Base-by-base conservation (phyloP, 2,888 invertebrate genomes). In the Argyra leucocephala region DNA sequence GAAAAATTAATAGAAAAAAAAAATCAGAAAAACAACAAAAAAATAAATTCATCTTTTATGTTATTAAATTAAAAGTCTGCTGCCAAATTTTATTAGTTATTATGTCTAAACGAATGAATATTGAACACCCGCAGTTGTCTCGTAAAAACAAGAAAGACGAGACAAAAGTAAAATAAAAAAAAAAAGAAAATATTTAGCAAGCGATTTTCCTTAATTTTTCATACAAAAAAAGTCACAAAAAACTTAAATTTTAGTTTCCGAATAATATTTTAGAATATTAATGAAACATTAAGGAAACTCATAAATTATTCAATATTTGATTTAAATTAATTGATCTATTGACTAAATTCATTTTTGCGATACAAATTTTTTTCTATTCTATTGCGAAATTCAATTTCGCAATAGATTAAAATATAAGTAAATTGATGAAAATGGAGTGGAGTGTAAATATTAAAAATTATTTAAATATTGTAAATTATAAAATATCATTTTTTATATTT, bases 31-130 rank as follows among this genome's bases (percentile, higher is more conserved):
- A 37, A 37, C 5, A 37, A 15, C 15, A 15, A 15, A n/a, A n/a
- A 48, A 48, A 48, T 18, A 18, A 48, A 18, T 48, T 48, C 18
- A 48, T 48, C 48, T 18, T 48, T 48, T 48, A 18, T 12, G 48
- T 48, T 48, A 48, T 48, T 48, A 48, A 48, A 48, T 48, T 48
- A 48, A 48, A 48, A 48, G 48, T 48, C 48, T 48, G 48, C 48
- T 18, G 48, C 48, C 48, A 48, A 15, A 48, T 48, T 48, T 48
- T 48, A 48, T 48, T 48, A 48, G 18, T 48, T 48, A 48, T 48
- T 48, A 48, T 48, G 48, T 48, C 48, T 48, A 18, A 48, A 2
- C 4, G 48, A 48, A 48, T 48, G 48, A 12, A 48, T 48, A 15
- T 48, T 18, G 18, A 48, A 48, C 48, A 48, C 48, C 48, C 48